phyloP scores from a whole-genome alignment of 2,113 vertebrate species.

The Spilogale gracilis region DNA sequence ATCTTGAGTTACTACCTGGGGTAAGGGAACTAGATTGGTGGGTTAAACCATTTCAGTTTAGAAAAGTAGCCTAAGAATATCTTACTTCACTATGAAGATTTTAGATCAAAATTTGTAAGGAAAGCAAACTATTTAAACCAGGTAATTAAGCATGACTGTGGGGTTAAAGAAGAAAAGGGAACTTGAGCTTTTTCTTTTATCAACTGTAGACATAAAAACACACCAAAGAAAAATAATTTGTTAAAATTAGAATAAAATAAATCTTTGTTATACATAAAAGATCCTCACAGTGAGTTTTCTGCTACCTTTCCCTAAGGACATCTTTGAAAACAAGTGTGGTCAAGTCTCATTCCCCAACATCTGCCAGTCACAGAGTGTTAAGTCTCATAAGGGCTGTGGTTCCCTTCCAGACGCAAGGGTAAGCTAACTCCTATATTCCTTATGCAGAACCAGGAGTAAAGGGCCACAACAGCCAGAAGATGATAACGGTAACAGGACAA shows the following conservation, averaged over 20 bases:
- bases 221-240: neutral
- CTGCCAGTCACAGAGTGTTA: neutral
- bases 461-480: too few relatives aligned
- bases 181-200: neutral
- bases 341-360: neutral
- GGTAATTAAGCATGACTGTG: neutral
- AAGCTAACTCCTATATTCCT: neutral
- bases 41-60: neutral
- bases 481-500: neutral
- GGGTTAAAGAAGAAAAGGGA: slow-evolving; percentile 10
- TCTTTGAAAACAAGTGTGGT: neutral
- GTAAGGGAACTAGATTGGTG: neutral
- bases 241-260: slow-evolving; percentile 26
- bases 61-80: neutral
- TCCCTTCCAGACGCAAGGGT: neutral
- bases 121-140: slow-evolving; percentile 5
- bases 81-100: neutral
- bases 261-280: neutral
- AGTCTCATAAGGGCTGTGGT: neutral
- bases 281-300: neutral
- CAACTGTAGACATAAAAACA: neutral
- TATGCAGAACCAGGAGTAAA: neutral
- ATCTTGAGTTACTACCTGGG: neutral
- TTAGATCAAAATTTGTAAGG: neutral
- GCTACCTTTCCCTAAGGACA: neutral